Conservation (phyloP, 2,888 invertebrate genomes). For the Microdon myrmicae region DNA sequence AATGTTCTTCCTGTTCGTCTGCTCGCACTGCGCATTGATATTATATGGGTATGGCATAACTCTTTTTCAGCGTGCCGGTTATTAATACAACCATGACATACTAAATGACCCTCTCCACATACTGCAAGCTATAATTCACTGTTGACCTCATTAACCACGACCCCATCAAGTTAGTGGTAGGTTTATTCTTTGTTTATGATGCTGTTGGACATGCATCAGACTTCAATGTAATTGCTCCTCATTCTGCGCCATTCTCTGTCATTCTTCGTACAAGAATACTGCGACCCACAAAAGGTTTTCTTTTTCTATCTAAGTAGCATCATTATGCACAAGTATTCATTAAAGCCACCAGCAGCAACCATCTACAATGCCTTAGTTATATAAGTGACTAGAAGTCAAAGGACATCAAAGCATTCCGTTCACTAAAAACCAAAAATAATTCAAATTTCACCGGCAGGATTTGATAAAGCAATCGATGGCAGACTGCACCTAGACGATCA, state of each 20-base stretch:
- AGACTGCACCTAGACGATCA: conserved; percentile 21
- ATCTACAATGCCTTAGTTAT: conserved; percentile 8
- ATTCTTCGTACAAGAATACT: no score
- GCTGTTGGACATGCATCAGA: no score
- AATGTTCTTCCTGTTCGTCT: no score
- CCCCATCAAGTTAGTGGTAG: conserved; percentile 38
- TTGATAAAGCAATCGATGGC: conserved; percentile 16
- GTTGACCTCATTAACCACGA: conserved; percentile 44
- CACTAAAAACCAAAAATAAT: conserved; percentile 20
- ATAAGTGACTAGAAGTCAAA: conserved; percentile 18
- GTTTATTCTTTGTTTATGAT: no score
- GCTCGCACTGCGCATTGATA: no score
- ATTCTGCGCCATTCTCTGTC: no score
- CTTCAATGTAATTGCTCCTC: no score
- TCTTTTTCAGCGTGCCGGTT: no score
- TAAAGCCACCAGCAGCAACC: conserved; percentile 23
- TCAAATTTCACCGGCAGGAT: conserved; percentile 38
- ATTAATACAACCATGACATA: no score
- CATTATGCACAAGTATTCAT: conserved; percentile 45
- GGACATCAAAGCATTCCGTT: conserved; percentile 36
- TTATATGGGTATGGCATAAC: no score
- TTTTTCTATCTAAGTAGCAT: conserved; percentile 42
- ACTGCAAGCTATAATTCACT: no score
- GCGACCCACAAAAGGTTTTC: conserved; percentile 47
- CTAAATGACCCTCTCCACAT: no score